phyloP scores from a whole-genome alignment of 2,888 invertebrate genomes.

The Amorpha juglandis region DNA sequence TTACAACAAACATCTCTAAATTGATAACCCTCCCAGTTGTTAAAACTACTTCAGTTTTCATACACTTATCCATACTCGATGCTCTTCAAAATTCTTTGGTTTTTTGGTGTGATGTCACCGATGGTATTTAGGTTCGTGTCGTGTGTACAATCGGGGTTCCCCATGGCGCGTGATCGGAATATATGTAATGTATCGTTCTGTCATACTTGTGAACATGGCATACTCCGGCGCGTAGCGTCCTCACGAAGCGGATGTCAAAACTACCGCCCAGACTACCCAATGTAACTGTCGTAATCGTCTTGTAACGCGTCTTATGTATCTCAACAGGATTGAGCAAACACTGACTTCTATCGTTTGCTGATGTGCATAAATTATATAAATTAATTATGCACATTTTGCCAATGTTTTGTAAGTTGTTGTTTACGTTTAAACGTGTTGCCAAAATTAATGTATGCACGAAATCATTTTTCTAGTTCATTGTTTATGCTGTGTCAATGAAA shows the following conservation, averaged over 20 bases:
- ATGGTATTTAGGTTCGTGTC: conserved; percentile 63
- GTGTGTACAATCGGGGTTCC: conserved; percentile 64
- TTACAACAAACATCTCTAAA: too few relatives aligned
- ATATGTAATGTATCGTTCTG: conserved; percentile 36
- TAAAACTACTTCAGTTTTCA: neutral
- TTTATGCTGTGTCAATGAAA: neutral
- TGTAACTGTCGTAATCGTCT: conserved; percentile 26
- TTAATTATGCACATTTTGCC: conserved; percentile 19
- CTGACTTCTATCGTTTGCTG: conserved; percentile 11
- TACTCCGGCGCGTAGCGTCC: conserved; percentile 37
- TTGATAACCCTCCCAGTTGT: neutral
- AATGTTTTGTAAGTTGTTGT: conserved; percentile 19
- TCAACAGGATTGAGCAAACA: conserved; percentile 24
- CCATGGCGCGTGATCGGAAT: conserved; percentile 68
- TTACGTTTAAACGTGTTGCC: conserved; percentile 8
- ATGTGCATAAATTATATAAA: conserved; percentile 25
- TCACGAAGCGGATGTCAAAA: conserved; percentile 56
- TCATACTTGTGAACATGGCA: conserved; percentile 46
- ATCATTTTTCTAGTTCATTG: neutral
- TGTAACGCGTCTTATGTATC: conserved; percentile 20
- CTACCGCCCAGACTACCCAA: conserved; percentile 22
- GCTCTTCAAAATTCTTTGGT: conserved; percentile 29
- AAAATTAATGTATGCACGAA: neutral
- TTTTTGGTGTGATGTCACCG: conserved; percentile 63
- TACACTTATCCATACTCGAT: conserved; percentile 2